These are phyloP conservation scores for Melitaea athalia DNA, from an alignment of 2,888 invertebrate genomes.

Conservation along the genomic window DNA sequence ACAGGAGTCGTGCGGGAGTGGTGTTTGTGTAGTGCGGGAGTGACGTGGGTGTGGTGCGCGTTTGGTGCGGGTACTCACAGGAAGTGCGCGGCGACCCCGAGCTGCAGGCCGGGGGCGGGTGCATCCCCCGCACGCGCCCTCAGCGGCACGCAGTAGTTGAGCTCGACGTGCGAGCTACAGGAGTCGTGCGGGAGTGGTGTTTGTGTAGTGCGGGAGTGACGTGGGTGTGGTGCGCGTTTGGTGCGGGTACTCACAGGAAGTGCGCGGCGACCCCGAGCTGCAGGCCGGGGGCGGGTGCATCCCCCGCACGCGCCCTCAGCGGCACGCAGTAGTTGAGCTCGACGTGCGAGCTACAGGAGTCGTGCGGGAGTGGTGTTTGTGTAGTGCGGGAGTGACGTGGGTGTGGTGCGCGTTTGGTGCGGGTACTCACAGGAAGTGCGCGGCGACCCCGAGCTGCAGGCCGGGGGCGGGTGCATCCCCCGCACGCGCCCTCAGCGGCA, in stretches of 20 bases:
- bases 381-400: too few species aligned
- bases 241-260: constrained; percentile 76
- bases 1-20: too few species aligned
- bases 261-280: constrained; percentile 93
- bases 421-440: constrained; percentile 84
- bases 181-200: too few species aligned
- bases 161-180: constrained; percentile 76
- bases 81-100: constrained; percentile 92
- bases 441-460: constrained; percentile 92
- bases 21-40: too few species aligned
- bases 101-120: constrained; percentile 87
- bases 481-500: constrained; percentile 86
- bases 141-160: constrained; percentile 95
- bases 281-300: constrained; percentile 86
- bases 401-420: too few species aligned
- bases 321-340: constrained; percentile 98
- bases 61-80: constrained; percentile 57
- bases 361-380: too few species aligned
- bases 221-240: too few species aligned
- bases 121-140: constrained; percentile 85
- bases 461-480: constrained; percentile 86
- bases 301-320: constrained; percentile 83
- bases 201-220: too few species aligned
- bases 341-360: too few species aligned
- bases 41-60: too few species aligned